These are phyloP conservation scores for Phalacrocorax brasilianus DNA, from an alignment of 2,113 vertebrate genomes.

Conservation along the genomic window DNA sequence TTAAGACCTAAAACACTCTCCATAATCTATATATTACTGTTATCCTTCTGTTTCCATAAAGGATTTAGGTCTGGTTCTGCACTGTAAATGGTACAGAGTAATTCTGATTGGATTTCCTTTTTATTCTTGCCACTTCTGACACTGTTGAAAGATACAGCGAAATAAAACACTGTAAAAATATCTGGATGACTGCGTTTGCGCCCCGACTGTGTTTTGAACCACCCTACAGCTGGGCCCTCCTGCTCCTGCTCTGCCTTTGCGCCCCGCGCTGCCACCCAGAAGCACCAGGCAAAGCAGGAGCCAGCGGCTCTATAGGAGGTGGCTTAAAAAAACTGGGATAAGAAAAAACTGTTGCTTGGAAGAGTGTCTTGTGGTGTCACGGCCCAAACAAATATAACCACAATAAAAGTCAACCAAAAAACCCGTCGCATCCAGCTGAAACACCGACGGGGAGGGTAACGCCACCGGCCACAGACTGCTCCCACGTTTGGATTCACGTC, in stretches of 20 bases:
- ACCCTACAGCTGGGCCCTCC: not conserved
- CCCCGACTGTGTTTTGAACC: not conserved
- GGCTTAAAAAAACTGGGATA: not conserved
- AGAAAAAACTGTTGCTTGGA: not conserved
- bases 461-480: not conserved
- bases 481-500: rapidly evolving
- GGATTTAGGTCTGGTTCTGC: not conserved
- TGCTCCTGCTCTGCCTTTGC: rapidly evolving
- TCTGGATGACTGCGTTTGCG: not conserved
- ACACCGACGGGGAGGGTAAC: not conserved
- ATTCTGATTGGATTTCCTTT: not conserved
- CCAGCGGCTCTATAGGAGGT: not conserved
- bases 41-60: not conserved
- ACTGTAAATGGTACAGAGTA: not conserved
- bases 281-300: not conserved
- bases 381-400: not conserved
- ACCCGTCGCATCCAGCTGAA: not conserved
- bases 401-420: not conserved
- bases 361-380: not conserved
- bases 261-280: not conserved
- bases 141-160: not conserved
- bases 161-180: not conserved
- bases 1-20: not conserved
- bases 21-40: not conserved
- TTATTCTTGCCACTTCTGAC: not conserved